Conservation (phyloP, 2,797 vertebrate species). For the Gallinago stenura region DNA sequence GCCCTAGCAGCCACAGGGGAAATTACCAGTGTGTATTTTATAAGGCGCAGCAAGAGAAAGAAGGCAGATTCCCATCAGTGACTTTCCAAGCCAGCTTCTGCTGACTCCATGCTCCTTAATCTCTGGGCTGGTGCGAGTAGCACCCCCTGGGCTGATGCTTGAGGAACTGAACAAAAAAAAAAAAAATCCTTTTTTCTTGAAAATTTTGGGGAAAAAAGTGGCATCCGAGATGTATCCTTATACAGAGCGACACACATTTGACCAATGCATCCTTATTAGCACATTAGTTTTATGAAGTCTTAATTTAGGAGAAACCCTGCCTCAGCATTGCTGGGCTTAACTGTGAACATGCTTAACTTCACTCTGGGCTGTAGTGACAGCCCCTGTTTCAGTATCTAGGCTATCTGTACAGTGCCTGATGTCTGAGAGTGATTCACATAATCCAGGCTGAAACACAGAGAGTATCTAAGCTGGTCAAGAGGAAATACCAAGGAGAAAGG, state of each 20-base stretch:
- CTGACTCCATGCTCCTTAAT: background rate
- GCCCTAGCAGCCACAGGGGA: background rate
- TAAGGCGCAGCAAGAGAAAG: background rate
- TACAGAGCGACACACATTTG: background rate
- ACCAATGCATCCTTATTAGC: background rate
- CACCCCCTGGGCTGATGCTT: background rate
- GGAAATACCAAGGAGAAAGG: conserved; percentile 17
- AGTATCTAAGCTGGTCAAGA: background rate
- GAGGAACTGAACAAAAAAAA: background rate
- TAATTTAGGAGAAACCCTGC: background rate
- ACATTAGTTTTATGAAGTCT: background rate
- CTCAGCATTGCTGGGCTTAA: background rate
- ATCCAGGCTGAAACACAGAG: background rate
- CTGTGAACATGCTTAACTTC: background rate
- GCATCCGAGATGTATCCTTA: background rate
- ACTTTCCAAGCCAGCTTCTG: background rate
- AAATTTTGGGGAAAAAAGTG: fast-evolving
- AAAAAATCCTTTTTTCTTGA: background rate
- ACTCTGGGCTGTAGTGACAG: background rate
- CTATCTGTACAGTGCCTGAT: background rate
- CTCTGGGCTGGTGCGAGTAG: background rate
- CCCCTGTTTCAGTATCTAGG: background rate
- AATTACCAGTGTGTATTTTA: background rate
- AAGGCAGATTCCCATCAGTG: background rate
- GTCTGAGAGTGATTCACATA: background rate